Conservation (phyloP, 2,797 vertebrate genomes). For the Simalia tracyae region DNA sequence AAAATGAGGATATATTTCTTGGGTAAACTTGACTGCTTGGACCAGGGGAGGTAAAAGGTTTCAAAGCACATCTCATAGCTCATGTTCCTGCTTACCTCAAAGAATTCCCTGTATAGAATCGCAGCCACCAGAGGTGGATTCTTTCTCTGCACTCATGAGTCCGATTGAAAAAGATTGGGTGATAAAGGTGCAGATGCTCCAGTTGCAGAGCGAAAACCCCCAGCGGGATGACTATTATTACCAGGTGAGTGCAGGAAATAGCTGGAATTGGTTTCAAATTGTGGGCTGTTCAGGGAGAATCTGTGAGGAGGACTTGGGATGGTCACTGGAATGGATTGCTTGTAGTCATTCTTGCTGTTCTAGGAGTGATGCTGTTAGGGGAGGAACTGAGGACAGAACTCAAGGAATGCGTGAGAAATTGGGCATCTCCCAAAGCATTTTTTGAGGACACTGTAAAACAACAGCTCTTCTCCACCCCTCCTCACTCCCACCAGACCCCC, state of each 20-base stretch:
- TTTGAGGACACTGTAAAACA: background rate
- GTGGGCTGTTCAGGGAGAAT: background rate
- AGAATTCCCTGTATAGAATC: conserved; percentile 73
- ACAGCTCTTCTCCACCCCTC: background rate
- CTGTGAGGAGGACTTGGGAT: rapidly evolving
- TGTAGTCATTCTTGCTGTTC: background rate
- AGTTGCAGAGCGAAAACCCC: conserved; percentile 91
- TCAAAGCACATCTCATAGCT: rapidly evolving
- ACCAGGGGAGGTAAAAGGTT: rapidly evolving
- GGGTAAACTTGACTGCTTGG: background rate
- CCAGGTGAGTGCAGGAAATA: conserved; percentile 72
- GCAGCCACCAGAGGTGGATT: conserved; percentile 76
- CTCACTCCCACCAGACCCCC: background rate
- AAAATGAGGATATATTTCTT: background rate
- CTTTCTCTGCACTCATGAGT: conserved; percentile 86
- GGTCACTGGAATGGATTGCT: no score
- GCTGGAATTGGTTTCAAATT: background rate
- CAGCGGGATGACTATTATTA: conserved; percentile 92
- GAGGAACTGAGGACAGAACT: background rate
- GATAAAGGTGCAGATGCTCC: conserved; percentile 90
- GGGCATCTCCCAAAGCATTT: background rate
- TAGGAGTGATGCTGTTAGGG: background rate
- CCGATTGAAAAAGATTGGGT: conserved; percentile 95
- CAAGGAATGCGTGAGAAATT: background rate
- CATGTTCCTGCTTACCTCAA: conserved; percentile 28